These are phyloP conservation scores for Himantopus leucocephalus DNA, from an alignment of 2,113 vertebrate genomes.

Conservation along the genomic window DNA sequence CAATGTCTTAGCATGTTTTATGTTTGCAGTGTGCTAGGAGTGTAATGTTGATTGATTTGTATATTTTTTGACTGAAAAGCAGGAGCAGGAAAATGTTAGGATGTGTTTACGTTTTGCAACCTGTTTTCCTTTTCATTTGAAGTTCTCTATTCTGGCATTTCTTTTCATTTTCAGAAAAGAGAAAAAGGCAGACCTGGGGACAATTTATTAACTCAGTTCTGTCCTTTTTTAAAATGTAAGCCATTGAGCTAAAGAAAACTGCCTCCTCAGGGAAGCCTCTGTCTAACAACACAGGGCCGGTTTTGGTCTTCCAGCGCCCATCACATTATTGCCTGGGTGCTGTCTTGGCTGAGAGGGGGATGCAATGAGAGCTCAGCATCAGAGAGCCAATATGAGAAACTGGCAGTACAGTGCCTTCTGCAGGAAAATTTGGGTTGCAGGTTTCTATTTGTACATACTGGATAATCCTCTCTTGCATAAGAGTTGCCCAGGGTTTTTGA, in stretches of 20 bases:
- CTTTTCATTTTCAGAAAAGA: not conserved
- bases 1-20: not conserved
- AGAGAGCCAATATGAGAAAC: rapidly evolving
- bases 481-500: not conserved
- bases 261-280: not conserved
- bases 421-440: not conserved
- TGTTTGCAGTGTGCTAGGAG: not conserved
- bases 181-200: not conserved
- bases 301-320: not conserved
- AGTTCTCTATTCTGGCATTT: not conserved
- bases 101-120: not conserved
- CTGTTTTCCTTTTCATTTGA: not conserved
- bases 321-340: not conserved
- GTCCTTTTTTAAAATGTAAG: not conserved
- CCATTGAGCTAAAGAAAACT: not conserved
- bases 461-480: not conserved
- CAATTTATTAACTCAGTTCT: not conserved
- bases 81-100: not conserved
- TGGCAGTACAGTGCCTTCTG: not conserved
- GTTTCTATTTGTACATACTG: not conserved
- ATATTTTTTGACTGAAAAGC: not conserved
- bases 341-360: not conserved
- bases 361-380: not conserved
- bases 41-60: not conserved
- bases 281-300: not conserved